Evolutionary conservation across 2,113 vertebrate species (phyloP).

Genomic region (Ovis aries): ARS-UI_Ramb_v3.0 NC_056072.1:57657501-57658000

Average conservation of each 20-base stretch:
- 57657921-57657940: neutral
- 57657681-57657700: no score
- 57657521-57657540: neutral
- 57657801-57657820: neutral
- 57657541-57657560: neutral
- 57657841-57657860: neutral
- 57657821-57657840: neutral
- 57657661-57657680: neutral
- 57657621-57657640: neutral
- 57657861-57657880: neutral
- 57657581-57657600: neutral
- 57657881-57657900: neutral
- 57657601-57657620: neutral
- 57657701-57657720: neutral
- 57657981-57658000: neutral
- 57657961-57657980: no score
- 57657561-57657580: neutral
- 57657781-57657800: neutral
- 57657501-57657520: neutral
- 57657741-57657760: accelerated
- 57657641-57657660: neutral
- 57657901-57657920: neutral
- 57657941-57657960: neutral
- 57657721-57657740: no score
- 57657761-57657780: neutral